Evolutionary conservation across 2,888 invertebrate genomes (phyloP).

Genomic region (Schizotus pectinicornis): DNA sequence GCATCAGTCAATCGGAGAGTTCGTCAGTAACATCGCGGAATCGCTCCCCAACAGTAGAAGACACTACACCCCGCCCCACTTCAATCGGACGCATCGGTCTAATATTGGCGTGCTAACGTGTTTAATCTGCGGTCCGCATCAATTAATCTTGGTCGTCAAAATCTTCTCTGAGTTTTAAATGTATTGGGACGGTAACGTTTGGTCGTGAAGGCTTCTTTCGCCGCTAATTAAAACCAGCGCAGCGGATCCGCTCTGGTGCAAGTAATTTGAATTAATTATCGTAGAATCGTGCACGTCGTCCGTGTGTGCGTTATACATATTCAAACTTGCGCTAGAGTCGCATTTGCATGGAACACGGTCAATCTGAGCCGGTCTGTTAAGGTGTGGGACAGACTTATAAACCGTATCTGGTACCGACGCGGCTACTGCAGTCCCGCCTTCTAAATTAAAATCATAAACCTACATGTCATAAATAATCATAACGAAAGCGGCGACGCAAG

Average conservation of each 20-base stretch:
- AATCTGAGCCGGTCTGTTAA: constrained; percentile 15
- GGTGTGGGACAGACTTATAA: constrained; percentile 27
- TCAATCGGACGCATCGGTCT: too few species aligned
- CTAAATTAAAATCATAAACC: constrained; percentile 16
- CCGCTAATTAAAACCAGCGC: constrained; percentile 45
- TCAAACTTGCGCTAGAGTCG: constrained; percentile 46
- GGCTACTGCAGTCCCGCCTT: constrained; percentile 15
- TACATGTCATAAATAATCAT: constrained; percentile 25
- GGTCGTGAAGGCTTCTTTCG: constrained; percentile 47
- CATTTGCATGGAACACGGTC: constrained; percentile 49
- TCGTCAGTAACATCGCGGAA: too few species aligned
- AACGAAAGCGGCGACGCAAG: constrained; percentile 18
- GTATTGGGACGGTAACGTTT: background rate
- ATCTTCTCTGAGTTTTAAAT: too few species aligned
- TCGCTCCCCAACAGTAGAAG: too few species aligned
- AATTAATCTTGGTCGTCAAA: too few species aligned
- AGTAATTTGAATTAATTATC: constrained; percentile 50
- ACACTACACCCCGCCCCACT: too few species aligned
- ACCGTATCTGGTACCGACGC: constrained; percentile 10
- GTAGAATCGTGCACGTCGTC: constrained; percentile 37
- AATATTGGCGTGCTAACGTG: too few species aligned
- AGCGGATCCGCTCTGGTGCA: constrained; percentile 40
- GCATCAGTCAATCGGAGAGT: background rate
- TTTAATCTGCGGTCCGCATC: too few species aligned
- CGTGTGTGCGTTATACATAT: constrained; percentile 45